Conservation (phyloP, 2,888 invertebrate species). For the Rotaria socialis region DNA sequence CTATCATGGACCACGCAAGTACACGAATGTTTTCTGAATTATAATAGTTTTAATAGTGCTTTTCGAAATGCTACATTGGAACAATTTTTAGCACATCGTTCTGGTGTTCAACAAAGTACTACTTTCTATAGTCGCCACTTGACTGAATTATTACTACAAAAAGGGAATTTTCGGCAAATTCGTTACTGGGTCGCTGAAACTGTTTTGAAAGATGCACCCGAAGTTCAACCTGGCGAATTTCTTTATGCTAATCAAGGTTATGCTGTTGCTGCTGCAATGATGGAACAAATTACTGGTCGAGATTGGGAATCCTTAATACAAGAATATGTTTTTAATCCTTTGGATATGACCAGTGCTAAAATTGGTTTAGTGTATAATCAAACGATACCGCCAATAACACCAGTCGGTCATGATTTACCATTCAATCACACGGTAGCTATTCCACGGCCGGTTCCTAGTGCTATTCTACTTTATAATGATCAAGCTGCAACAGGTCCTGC, state of each 20-base stretch:
- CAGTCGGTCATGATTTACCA: neutral
- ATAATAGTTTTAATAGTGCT: neutral
- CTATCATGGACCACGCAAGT: neutral
- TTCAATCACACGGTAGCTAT: neutral
- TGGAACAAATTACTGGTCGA: neutral
- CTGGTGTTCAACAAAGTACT: neutral
- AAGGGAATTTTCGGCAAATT: neutral
- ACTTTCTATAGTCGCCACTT: neutral
- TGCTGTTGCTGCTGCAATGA: conserved; percentile 1
- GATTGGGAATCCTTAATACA: conserved; percentile 4
- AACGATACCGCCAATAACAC: neutral
- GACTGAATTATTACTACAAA: neutral
- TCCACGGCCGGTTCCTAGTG: neutral
- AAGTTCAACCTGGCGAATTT: neutral
- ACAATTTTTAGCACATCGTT: conserved; percentile 9
- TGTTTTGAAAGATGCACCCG: neutral
- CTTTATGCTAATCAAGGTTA: conserved; percentile 23
- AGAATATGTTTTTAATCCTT: neutral
- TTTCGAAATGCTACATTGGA: conserved; percentile 2
- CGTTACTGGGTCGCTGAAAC: neutral
- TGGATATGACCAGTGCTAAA: neutral
- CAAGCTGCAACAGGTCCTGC: neutral
- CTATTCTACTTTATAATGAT: neutral
- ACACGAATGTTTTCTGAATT: neutral
- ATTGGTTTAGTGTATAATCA: neutral